Evolutionary conservation across 2,797 vertebrate species (phyloP).

Genomic region (Poecilia picta): DNA sequence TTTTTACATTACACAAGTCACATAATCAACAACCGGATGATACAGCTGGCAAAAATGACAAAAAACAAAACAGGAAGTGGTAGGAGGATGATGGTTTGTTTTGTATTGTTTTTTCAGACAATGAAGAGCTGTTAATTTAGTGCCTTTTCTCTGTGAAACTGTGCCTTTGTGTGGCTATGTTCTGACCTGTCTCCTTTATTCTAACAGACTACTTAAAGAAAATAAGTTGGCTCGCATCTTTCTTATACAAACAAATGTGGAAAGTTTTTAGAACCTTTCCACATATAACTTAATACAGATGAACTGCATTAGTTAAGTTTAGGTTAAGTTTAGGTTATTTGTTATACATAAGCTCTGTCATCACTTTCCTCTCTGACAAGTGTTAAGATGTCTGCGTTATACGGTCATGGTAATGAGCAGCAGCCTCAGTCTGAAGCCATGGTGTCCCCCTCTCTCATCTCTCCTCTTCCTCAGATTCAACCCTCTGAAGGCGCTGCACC

Average conservation of each 20-base stretch:
- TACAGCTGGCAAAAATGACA: no score
- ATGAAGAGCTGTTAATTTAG: background rate
- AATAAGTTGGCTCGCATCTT: background rate
- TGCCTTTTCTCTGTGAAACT: background rate
- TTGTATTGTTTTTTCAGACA: no score
- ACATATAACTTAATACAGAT: background rate
- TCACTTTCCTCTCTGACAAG: background rate
- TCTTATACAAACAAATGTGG: background rate
- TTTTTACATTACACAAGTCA: no score
- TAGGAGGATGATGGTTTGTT: no score
- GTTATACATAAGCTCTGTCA: background rate
- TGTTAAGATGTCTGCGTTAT: background rate
- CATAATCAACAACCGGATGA: no score
- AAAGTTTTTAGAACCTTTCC: background rate
- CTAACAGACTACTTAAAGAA: background rate
- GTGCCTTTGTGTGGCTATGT: background rate
- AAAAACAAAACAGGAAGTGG: no score
- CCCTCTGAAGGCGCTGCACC: constrained; percentile 83
- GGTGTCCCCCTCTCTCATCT: constrained; percentile 66
- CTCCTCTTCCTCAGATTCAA: constrained; percentile 83
- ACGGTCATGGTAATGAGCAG: background rate
- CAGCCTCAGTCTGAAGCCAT: constrained; percentile 42
- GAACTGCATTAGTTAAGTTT: constrained; percentile 2
- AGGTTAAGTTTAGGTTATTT: constrained; percentile 13
- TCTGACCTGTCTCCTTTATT: background rate